Conservation (phyloP, 2,113 vertebrate genomes). For the Anguilla japonica region DNA sequence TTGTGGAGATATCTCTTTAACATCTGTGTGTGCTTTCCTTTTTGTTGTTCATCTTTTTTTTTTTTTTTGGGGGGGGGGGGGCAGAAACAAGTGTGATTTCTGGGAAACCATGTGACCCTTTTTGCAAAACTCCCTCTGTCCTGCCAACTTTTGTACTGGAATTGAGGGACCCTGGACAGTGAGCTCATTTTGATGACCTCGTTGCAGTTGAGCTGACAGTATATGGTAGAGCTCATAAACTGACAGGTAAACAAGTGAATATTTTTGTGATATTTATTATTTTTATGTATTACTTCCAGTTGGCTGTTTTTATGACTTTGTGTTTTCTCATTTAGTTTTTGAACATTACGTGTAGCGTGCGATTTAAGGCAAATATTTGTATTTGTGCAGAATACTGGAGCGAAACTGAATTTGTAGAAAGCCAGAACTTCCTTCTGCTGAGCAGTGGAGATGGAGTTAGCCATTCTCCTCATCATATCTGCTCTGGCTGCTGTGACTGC, state of each 20-base stretch:
- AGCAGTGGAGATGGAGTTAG: slow-evolving; percentile 27
- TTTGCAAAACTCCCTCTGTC: background rate
- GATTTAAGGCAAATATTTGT: background rate
- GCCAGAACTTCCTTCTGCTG: background rate
- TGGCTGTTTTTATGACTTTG: background rate
- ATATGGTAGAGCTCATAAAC: background rate
- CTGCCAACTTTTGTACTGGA: slow-evolving; percentile 29
- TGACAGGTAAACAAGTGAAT: background rate
- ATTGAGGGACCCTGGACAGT: background rate
- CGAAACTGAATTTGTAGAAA: background rate
- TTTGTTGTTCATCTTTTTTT: background rate
- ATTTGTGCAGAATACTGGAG: background rate
- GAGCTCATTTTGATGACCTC: background rate
- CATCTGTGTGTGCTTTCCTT: slow-evolving; percentile 15
- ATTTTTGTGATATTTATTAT: background rate
- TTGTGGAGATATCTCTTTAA: background rate
- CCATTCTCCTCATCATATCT: slow-evolving; percentile 37
- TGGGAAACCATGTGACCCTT: slow-evolving; percentile 51
- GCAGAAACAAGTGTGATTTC: slow-evolving; percentile 27
- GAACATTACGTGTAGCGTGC: background rate
- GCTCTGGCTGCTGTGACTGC: slow-evolving; percentile 35
- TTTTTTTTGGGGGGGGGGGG: background rate
- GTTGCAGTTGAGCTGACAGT: background rate
- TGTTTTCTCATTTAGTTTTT: background rate
- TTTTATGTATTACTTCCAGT: background rate